Evolutionary conservation across 2,888 invertebrate species (phyloP).

Genomic region (Phaedon cochleariae): DNA sequence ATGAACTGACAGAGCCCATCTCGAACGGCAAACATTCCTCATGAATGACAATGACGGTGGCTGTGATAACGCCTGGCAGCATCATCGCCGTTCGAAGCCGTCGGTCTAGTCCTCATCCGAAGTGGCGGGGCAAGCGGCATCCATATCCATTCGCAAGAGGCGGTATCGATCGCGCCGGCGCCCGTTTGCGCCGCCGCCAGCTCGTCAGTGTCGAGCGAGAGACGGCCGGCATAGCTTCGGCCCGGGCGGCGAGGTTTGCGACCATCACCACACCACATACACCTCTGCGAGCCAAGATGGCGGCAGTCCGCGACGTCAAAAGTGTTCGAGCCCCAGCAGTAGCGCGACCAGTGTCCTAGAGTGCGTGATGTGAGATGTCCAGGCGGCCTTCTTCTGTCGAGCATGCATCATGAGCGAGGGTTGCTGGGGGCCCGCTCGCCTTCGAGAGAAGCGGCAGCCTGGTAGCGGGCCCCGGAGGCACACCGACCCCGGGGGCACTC

Average conservation of each 20-base stretch:
- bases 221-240: slow-evolving; percentile 63
- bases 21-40: too few species aligned
- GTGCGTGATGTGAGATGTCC: slow-evolving; percentile 65
- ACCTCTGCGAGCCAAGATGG: slow-evolving; percentile 61
- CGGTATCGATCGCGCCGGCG: slow-evolving; percentile 57
- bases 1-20: too few species aligned
- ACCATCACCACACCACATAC: slow-evolving; percentile 42
- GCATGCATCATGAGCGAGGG: slow-evolving; percentile 61
- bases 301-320: slow-evolving; percentile 54
- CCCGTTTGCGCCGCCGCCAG: slow-evolving; percentile 51
- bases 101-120: too few species aligned
- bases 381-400: slow-evolving; percentile 54
- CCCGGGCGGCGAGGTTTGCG: slow-evolving; percentile 64
- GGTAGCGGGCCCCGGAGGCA: slow-evolving; percentile 60
- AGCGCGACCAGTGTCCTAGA: slow-evolving; percentile 62
- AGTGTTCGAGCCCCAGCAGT: slow-evolving; percentile 55
- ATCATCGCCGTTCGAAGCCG: too few species aligned
- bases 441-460: slow-evolving; percentile 56
- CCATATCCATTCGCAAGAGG: slow-evolving; percentile 37
- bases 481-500: slow-evolving; percentile 52
- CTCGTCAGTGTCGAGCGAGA: slow-evolving; percentile 62
- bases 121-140: too few species aligned
- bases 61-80: too few species aligned
- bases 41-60: too few species aligned
- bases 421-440: slow-evolving; percentile 54